Conservation (phyloP, 2,888 invertebrate genomes). For the Euzophera pinguis region DNA sequence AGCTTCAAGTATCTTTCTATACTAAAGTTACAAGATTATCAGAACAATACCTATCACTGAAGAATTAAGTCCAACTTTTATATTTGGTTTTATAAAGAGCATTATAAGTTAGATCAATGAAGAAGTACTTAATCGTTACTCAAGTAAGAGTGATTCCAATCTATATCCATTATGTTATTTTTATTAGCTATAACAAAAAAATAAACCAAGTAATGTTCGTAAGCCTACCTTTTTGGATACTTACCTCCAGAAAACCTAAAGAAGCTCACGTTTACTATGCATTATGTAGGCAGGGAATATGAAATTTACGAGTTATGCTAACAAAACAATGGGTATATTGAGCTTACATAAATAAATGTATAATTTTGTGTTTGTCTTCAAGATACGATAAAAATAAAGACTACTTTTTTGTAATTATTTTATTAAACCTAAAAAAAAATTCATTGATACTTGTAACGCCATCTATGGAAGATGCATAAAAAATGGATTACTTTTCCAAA, state of each 20-base stretch:
- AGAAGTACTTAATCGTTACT: too few relatives aligned
- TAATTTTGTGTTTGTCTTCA: background rate
- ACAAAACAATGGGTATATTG: constrained; percentile 37
- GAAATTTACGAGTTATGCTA: constrained; percentile 42
- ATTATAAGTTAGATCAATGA: too few relatives aligned
- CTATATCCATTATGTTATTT: too few relatives aligned
- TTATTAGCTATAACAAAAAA: background rate
- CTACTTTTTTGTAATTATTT: too few relatives aligned
- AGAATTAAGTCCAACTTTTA: too few relatives aligned
- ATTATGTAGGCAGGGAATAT: constrained; percentile 49
- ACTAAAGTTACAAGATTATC: too few relatives aligned
- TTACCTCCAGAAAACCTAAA: constrained; percentile 63
- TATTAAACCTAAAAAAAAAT: too few relatives aligned
- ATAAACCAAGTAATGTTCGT: constrained; percentile 29
- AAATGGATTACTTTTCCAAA: background rate
- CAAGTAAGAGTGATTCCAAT: too few relatives aligned
- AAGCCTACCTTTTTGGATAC: constrained; percentile 64
- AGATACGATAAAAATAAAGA: too few relatives aligned
- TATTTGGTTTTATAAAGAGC: too few relatives aligned
- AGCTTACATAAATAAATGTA: constrained; percentile 19
- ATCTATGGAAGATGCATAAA: constrained; percentile 26
- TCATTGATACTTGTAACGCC: constrained; percentile 29
- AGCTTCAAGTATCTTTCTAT: too few relatives aligned
- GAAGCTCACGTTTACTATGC: constrained; percentile 52
- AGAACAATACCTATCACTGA: too few relatives aligned